Conservation (phyloP, 1,140 invertebrate species). For the Drosophila pruinosa region DNA sequence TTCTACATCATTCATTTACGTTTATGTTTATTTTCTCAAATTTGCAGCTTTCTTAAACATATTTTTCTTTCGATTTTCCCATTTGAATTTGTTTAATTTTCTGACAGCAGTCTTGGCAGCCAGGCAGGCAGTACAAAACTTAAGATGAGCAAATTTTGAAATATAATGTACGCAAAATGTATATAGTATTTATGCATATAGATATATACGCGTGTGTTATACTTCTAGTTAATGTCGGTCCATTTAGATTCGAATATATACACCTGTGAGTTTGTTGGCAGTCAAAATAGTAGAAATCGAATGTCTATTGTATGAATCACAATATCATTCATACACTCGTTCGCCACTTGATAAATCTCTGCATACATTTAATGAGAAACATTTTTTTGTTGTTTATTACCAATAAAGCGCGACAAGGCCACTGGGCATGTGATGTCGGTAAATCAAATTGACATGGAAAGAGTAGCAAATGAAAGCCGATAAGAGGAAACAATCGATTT, state of each 20-base stretch:
- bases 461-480: constrained; percentile 2
- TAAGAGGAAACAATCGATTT: constrained; percentile 26
- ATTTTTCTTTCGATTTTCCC: constrained; percentile 18
- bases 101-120: constrained; percentile 30
- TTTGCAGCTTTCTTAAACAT: constrained; percentile 6
- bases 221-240: constrained; percentile 13
- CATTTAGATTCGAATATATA: constrained; percentile 12
- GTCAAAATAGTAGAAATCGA: constrained; percentile 7
- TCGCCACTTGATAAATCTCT: constrained; percentile 8
- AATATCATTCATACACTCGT: constrained; percentile 5
- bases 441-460: constrained; percentile 1
- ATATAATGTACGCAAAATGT: constrained; percentile 8
- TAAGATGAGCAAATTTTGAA: constrained; percentile 31
- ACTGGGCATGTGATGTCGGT: constrained; percentile 3
- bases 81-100: constrained; percentile 35
- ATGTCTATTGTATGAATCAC: constrained; percentile 31
- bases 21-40: constrained; percentile 27
- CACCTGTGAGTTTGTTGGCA: constrained; percentile 23
- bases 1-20: constrained; percentile 7
- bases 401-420: constrained; percentile 17
- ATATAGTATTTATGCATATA: constrained; percentile 2
- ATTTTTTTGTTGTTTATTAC: constrained; percentile 13
- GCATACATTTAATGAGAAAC: constrained; percentile 1
- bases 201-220: constrained; percentile 1
- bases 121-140: constrained; percentile 17